Evolutionary conservation across 1,140 invertebrate genomes (phyloP).

Genomic region (Aricia agestis): DNA sequence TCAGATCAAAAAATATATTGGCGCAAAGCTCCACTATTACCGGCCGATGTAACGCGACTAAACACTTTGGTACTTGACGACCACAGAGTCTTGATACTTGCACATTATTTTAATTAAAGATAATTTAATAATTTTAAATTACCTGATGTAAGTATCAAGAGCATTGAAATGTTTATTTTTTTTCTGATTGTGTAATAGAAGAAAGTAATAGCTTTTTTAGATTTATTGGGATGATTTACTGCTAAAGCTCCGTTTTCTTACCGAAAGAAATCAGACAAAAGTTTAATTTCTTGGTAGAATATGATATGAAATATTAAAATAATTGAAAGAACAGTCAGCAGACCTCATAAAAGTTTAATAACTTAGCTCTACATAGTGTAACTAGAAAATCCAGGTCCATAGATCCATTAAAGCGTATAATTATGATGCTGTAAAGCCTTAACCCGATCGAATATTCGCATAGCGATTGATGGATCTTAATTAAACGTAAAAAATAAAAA

Average conservation of each 20-base stretch:
- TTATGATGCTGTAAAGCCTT: not conserved
- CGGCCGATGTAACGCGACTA: conserved; percentile 28
- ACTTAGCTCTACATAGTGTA: not conserved
- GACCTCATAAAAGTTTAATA: no score
- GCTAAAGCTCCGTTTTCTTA: no score
- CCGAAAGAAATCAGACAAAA: no score
- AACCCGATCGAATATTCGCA: conserved; percentile 13
- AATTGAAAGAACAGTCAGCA: no score
- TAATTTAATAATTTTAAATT: not conserved
- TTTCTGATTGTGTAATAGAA: no score
- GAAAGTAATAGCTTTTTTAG: no score
- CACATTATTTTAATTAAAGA: not conserved
- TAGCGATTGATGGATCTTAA: conserved; percentile 24
- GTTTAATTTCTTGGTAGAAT: no score
- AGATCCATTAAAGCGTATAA: not conserved
- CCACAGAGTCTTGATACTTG: conserved; percentile 17
- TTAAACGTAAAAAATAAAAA: conserved; percentile 29
- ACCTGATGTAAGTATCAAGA: no score
- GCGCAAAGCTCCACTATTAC: conserved; percentile 41
- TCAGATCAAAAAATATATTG: conserved; percentile 53
- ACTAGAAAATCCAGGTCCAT: not conserved
- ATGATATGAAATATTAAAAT: no score
- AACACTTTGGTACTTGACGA: conserved; percentile 22
- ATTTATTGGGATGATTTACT: no score
- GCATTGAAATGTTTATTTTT: no score